Evolutionary conservation across 1,140 invertebrate genomes (phyloP).

Genomic region (Leptopilina clavipes): DNA sequence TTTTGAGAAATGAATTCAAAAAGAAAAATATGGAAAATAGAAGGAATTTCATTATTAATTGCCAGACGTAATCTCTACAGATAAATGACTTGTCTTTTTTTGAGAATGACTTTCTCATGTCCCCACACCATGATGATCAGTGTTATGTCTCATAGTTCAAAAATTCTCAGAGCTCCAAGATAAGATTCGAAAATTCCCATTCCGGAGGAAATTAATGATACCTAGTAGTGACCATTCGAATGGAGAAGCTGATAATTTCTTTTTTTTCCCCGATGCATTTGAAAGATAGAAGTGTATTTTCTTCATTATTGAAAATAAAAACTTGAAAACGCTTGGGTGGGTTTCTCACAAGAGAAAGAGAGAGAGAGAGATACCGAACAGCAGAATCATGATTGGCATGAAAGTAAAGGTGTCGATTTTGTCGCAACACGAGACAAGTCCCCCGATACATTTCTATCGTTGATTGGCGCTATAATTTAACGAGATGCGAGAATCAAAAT

Average conservation of each 20-base stretch:
- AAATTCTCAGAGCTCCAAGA: not conserved
- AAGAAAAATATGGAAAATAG: no score
- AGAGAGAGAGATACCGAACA: not conserved
- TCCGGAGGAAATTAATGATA: conserved; percentile 4
- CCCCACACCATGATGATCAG: no score
- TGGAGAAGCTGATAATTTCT: no score
- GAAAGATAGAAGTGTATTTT: conserved; percentile 1
- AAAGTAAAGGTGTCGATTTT: conserved; percentile 41
- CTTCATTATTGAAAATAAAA: not conserved
- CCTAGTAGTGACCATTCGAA: not conserved
- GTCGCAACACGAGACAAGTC: conserved; percentile 41
- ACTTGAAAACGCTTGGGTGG: not conserved
- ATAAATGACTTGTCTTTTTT: not conserved
- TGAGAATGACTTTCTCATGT: conserved; percentile 11
- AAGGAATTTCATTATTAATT: no score
- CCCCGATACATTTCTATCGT: conserved; percentile 49
- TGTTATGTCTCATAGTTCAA: not conserved
- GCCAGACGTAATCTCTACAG: not conserved
- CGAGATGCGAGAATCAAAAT: conserved; percentile 60
- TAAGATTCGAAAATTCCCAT: conserved; percentile 16
- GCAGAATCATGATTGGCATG: conserved; percentile 45
- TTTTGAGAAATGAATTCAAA: no score
- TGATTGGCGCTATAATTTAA: conserved; percentile 69
- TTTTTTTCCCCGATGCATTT: not conserved
- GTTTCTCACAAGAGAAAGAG: no score